Percentiles rank a stretch among this genome's conserved stretches.
These are phyloP conservation scores for Biston betularia DNA, from an alignment of 2,888 invertebrate species.

Conservation along the genomic window DNA sequence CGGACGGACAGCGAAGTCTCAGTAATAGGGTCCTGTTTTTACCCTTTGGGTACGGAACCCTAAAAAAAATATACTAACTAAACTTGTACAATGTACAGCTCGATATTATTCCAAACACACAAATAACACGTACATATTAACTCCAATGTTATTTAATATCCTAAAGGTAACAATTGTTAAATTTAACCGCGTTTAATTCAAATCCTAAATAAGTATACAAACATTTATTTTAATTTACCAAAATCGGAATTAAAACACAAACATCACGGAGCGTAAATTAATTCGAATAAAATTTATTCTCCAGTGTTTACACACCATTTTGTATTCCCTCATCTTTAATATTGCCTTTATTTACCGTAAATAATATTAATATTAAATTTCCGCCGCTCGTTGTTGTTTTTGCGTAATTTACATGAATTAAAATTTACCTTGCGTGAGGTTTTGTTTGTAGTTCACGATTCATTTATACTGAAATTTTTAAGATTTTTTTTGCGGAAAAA, in stretches of 20 bases:
- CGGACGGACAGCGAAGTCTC: no score
- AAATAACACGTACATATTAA: background rate
- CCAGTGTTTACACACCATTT: constrained; percentile 28
- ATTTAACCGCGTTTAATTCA: background rate
- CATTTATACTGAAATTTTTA: constrained; percentile 35
- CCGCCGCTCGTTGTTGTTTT: constrained; percentile 20
- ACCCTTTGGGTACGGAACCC: no score
- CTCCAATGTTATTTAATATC: background rate
- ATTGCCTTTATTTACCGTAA: constrained; percentile 30
- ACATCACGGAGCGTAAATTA: constrained; percentile 18
- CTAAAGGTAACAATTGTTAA: background rate
- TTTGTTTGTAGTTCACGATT: constrained; percentile 31
- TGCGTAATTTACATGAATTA: constrained; percentile 32
- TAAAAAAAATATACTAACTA: background rate
- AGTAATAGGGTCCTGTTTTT: no score
- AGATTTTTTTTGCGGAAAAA: constrained; percentile 33
- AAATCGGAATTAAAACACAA: constrained; percentile 22
- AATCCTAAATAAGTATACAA: constrained; percentile 13
- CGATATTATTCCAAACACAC: background rate
- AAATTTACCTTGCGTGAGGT: constrained; percentile 20
- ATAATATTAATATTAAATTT: constrained; percentile 31
- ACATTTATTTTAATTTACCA: constrained; percentile 14
- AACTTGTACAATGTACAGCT: background rate
- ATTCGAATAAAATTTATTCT: constrained; percentile 27
- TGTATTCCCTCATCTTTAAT: constrained; percentile 30